Evolutionary conservation across 2,888 invertebrate genomes (phyloP), one percentile per base, ranked within the genome.

Genomic region (Pandemis heparana): DNA sequence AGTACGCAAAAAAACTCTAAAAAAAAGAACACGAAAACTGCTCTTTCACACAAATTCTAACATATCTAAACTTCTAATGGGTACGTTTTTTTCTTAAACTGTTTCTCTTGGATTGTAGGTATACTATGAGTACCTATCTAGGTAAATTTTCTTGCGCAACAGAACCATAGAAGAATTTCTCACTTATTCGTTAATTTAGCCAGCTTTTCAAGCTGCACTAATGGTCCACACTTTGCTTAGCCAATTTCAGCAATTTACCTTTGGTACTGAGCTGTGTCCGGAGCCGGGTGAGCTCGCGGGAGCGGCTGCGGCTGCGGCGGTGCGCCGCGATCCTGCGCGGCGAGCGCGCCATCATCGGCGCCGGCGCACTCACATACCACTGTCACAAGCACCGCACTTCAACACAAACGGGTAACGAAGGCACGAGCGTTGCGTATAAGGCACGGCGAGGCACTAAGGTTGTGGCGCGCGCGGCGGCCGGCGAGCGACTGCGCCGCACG

Each of bases 211-310:
- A 32, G 23, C 23, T 32, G 23, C 23, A 32, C 23, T 32, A 32
- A 32, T 32, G 23, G 46, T 12, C 5, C 14, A 12, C 46, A 14
- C 10, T 46, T 46, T 46, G 46, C 14, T 9, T 46, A 46, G 4
- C 16, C 9, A 16, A n/a, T 5, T n/a, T 32, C 23, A 16, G 16
- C 51, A 16, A 23, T 18, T 60, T 78, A 92, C 93, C 92, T 93
- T 94, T 94, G 63, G 85, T 89, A 76, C 87, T 91, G 76, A 93
- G 89, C 72, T 94, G 93, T 4, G 89, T 90, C 76, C 86, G 82
- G 59, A 94, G 81, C 41, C 94, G 84, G 75, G 87, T 79, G 73
- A 94, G 84, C 79, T 94, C 94, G 64, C 91, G 79, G 71, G 92
- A 90, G 18, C 89, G 86, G 84, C 91, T 91, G 75, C 92, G 80